A percentile compares a stretch with the other conserved stretches of the same genome.
phyloP scores from a whole-genome alignment of 2,888 invertebrate genomes.

The Cacoxenus indagator region DNA sequence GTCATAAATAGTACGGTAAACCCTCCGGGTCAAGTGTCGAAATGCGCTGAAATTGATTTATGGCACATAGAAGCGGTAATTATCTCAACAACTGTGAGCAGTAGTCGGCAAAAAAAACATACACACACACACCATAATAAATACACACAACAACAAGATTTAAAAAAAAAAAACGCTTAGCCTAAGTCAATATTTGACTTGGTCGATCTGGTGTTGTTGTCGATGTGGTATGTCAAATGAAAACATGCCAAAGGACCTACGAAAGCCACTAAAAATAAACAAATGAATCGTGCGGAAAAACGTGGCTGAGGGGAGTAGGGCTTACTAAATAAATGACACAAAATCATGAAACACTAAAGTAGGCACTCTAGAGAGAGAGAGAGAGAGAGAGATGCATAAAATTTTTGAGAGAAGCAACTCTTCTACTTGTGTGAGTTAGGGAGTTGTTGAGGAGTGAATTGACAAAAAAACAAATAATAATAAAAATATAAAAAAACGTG shows the following conservation, averaged over 20 bases:
- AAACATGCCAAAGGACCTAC: constrained; percentile 30
- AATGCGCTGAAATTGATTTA: no score
- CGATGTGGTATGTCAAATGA: background rate
- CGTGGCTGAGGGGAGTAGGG: background rate
- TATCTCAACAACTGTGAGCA: background rate
- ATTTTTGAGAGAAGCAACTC: no score
- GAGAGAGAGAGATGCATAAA: no score
- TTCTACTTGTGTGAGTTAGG: constrained; percentile 24
- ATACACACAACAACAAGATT: background rate
- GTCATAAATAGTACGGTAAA: no score
- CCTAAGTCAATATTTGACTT: background rate
- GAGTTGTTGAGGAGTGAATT: background rate
- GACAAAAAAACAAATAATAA: no score
- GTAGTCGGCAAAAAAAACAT: background rate
- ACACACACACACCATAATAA: background rate
- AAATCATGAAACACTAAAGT: constrained; percentile 9
- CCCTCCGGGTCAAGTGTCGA: no score
- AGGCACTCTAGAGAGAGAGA: constrained; percentile 10
- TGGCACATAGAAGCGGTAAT: no score
- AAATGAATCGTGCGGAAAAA: constrained; percentile 48
- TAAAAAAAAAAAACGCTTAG: background rate
- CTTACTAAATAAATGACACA: background rate
- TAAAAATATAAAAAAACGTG: background rate
- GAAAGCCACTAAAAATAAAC: constrained; percentile 60
- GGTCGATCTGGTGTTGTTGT: background rate